Evolutionary conservation across 2,113 vertebrate genomes (phyloP), one percentile per base, ranked within the genome.

Genomic region (Urocolius indicus): DNA sequence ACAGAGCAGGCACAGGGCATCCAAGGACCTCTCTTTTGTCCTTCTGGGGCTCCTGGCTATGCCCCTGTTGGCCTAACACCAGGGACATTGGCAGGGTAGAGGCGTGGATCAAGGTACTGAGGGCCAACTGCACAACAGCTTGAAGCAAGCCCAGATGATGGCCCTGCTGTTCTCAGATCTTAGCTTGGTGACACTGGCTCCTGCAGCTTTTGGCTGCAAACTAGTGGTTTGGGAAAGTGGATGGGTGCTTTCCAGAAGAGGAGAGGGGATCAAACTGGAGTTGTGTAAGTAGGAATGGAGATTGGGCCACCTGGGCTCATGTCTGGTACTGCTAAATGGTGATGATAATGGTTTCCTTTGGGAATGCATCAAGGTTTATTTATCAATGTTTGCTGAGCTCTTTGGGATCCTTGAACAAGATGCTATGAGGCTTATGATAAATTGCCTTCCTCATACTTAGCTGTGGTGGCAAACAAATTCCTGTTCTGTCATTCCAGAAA

Each of bases 361-460:
- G 87, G 90, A 90, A 73, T 9, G 11, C 41, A 67, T 63, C 5
- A 20, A 26, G 79, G 46, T 38, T 76, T 72, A 51, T 86, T 96
- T 74, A 73, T 93, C 92, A 80, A 13, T 48, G 72, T 84, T 94
- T 87, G 84, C 61, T 36, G 61, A 61, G 69, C 0, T 20, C 89
- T 95, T 94, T 78, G 84, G 74, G 83, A 89, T 92, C 80, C 65
- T 77, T 52, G 69, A 89, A 61, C 49, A 67, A 84, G 73, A 66
- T 87, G 48, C 22, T 71, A 5, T 72, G 62, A 71, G 27, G n/a
- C 51, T 55, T 65, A 30, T 86, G 80, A 88, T 89, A 63, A 94
- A 92, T 81, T 66, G 48, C 54, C 41, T 78, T 77, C 67, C 76
- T 91, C 45, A 29, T n/a, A 23, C 34, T 49, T 48, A 15, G 23